Conservation (phyloP, 1,140 invertebrate genomes). For the Heliothis virescens region DNA sequence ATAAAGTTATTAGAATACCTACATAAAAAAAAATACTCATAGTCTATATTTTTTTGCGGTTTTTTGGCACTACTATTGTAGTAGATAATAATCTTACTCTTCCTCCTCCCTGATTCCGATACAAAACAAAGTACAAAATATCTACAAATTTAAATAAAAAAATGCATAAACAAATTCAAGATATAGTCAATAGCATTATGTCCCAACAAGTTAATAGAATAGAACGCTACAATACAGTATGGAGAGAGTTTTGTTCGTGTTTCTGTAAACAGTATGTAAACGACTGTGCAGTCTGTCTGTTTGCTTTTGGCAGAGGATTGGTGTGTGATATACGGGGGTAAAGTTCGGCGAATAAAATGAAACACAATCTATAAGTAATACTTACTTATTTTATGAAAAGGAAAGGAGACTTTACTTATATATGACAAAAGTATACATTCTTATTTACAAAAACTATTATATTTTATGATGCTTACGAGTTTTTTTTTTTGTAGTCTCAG, state of each 20-base stretch:
- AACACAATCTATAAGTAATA: too few relatives aligned
- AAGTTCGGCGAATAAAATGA: constrained; percentile 46
- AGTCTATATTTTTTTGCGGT: too few relatives aligned
- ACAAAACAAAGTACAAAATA: not conserved
- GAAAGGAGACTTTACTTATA: too few relatives aligned
- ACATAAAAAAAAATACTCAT: too few relatives aligned
- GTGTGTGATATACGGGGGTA: constrained; percentile 50
- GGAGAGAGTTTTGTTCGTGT: constrained; percentile 71
- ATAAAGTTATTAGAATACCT: too few relatives aligned
- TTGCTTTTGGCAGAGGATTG: constrained; percentile 70
- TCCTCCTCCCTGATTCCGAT: not conserved
- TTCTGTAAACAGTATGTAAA: constrained; percentile 82
- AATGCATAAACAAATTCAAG: not conserved
- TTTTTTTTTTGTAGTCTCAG: too few relatives aligned
- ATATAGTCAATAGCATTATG: not conserved
- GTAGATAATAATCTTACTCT: too few relatives aligned
- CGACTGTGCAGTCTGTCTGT: constrained; percentile 74
- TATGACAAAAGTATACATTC: too few relatives aligned
- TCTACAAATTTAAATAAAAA: not conserved
- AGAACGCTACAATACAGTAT: constrained; percentile 54
- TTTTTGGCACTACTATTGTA: too few relatives aligned
- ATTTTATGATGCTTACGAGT: too few relatives aligned
- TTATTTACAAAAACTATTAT: too few relatives aligned
- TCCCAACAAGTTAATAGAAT: constrained; percentile 17
- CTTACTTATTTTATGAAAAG: too few relatives aligned